Percentiles rank a stretch among this genome's conserved stretches.
phyloP scores from a whole-genome alignment of 2,888 invertebrate genomes.

The Plemyria rubiginata region DNA sequence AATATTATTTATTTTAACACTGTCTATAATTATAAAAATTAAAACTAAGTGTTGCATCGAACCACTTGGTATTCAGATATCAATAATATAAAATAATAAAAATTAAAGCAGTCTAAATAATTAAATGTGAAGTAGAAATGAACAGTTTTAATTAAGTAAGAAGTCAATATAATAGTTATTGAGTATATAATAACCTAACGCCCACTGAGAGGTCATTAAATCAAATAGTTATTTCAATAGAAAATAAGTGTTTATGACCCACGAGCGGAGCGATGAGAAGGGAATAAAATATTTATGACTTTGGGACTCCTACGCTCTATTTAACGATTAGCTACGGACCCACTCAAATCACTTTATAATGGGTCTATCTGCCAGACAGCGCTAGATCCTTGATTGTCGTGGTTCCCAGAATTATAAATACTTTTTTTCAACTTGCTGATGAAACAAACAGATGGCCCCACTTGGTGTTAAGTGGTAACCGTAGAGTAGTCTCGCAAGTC shows the following conservation, averaged over 20 bases:
- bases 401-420: constrained; percentile 12
- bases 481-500: background rate
- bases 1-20: too few relatives aligned
- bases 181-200: constrained; percentile 26
- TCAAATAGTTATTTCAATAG: constrained; percentile 31
- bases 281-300: constrained; percentile 58
- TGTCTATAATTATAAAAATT: too few relatives aligned
- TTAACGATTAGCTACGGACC: constrained; percentile 62
- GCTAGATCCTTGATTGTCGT: constrained; percentile 37
- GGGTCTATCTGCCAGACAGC: constrained; percentile 54
- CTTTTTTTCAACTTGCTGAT: background rate
- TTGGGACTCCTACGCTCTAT: constrained; percentile 53
- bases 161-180: constrained; percentile 20
- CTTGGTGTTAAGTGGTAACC: background rate
- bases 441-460: background rate
- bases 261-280: constrained; percentile 39
- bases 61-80: too few relatives aligned
- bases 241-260: constrained; percentile 45
- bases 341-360: constrained; percentile 68
- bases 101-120: too few relatives aligned
- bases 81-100: too few relatives aligned
- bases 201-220: constrained; percentile 33
- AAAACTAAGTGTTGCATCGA: too few relatives aligned
- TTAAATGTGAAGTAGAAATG: background rate
- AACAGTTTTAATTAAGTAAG: constrained; percentile 28